Base-by-base conservation (phyloP, 2,888 invertebrate species). In the Drosophila birchii region DNA sequence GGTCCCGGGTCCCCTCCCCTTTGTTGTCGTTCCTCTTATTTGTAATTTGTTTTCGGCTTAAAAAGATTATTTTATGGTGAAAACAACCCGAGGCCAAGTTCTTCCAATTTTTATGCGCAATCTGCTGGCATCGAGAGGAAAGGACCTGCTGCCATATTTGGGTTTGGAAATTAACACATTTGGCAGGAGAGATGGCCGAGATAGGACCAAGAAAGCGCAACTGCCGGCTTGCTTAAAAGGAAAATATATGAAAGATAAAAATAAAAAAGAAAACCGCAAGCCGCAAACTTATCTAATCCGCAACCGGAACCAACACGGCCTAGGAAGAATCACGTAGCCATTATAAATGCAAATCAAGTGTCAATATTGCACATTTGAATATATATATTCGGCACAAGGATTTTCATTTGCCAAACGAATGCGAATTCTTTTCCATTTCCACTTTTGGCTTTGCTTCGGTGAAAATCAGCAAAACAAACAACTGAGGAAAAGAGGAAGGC, bases 271-370 rank as follows among this genome's bases (percentile, higher is more conserved):
- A 34, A 47, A 34, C 51, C 51, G 51, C 49, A 51, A 51, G 18
- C 68, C 62, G 44, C 32, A 51, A 63, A 18, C 29, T 32, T 55
- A 67, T 41, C 43, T 49, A 44, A 59, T 54, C 76, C 73, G 34
- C 44, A 47, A 53, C 53, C 72, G 64, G 45, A 72, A 71, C 55
- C 44, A 59, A 36, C 23, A 36, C 55, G 54, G 36, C 32, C 6
- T 8, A 9, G 51, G 34, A 53, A 55, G 72, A 80, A 79, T 87
- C 84, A 85, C 87, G 87, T 87, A 76, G 69, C 87, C 79, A 89
- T 90, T 89, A 90, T 84, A 77, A 84, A 90, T 89, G 90, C 88
- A 86, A 90, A 90, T 89, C 76, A 79, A 81, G 78, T 88, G 86
- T 86, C 87, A 78, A 81, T 82, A 86, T 71, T 59, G 14, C 78